Evolutionary conservation across 1,140 invertebrate genomes (phyloP).

Genomic region (Hyposmocoma kahamanoa): DNA sequence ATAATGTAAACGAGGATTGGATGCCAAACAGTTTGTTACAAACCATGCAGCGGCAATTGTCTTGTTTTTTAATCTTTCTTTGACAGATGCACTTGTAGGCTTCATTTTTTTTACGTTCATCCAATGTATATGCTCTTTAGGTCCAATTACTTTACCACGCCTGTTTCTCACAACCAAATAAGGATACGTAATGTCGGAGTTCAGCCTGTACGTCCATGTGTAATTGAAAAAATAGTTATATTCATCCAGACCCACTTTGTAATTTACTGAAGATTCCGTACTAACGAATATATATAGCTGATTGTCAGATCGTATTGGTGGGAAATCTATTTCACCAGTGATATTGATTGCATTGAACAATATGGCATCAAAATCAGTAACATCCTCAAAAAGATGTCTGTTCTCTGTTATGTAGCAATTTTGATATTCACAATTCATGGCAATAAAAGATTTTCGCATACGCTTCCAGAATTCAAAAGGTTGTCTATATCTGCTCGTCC

Average conservation of each 20-base stretch:
- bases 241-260: conserved; percentile 31
- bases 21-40: conserved; percentile 75
- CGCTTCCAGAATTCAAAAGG: too few relatives aligned
- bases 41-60: conserved; percentile 72
- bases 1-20: conserved; percentile 69
- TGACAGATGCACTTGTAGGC: conserved; percentile 22
- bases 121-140: conserved; percentile 39
- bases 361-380: too few relatives aligned
- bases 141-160: conserved; percentile 37
- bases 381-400: too few relatives aligned
- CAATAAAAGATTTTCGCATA: too few relatives aligned
- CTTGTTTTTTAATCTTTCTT: conserved; percentile 34
- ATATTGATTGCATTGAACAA: too few relatives aligned
- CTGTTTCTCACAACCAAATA: conserved; percentile 53
- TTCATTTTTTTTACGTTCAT: conserved; percentile 31
- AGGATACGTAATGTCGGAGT: conserved; percentile 78
- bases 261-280: conserved; percentile 50
- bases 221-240: conserved; percentile 75
- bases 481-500: too few relatives aligned
- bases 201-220: conserved; percentile 79
- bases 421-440: too few relatives aligned
- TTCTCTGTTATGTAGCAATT: too few relatives aligned
- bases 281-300: conserved; percentile 59
- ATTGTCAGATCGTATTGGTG: conserved; percentile 19
- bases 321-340: too few relatives aligned